Evolutionary conservation across 2,797 vertebrate species (phyloP), one percentile per base, ranked within the genome.

Genomic region (Acrossocheilus fasciatus): DNA sequence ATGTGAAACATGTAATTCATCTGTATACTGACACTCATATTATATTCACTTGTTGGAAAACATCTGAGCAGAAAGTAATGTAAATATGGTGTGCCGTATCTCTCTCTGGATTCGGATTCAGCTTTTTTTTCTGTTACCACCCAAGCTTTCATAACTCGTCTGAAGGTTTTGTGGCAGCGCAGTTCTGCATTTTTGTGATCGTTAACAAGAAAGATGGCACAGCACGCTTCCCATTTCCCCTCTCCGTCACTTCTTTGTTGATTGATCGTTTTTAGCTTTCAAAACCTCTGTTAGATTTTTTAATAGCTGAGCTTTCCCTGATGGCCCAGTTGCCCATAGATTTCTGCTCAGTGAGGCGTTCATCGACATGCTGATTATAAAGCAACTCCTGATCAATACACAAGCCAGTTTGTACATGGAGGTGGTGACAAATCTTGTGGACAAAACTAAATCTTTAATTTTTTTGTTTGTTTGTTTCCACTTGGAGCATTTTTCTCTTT

Each of bases 281-380:
- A 85, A 85, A 85, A 69, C 34, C 57, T 69, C 83, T 70, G 83
- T 85, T 64, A 15, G 75, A 79, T 69, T 84, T 85, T 85, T 85
- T 54, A 79, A 85, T 85, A 73, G 68, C 76, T n/a, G 76, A 47
- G 77, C 39, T 78, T 89, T 79, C 69, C 66, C 77, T 79, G 84
- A 86, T 81, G 85, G 81, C 84, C 36, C 14, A 50, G 36, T 47
- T 41, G 66, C 64, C 77, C 50, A 75, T 86, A 82, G 59, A 66
- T 84, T 88, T 77, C 64, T 84, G 20, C 75, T 77, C 66, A 26
- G 77, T 64, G 75, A 88, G 64, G 52, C 36, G 3, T 82, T 70
- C 66, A 84, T 84, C 39, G 70, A 86, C 81, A 73, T 80, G 76
- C 66, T 73, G 47, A 87, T 87, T 88, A 86, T 81, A 86, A 81